phyloP scores from a whole-genome alignment of 2,113 vertebrate species.

The Pseudonaja textilis region DNA sequence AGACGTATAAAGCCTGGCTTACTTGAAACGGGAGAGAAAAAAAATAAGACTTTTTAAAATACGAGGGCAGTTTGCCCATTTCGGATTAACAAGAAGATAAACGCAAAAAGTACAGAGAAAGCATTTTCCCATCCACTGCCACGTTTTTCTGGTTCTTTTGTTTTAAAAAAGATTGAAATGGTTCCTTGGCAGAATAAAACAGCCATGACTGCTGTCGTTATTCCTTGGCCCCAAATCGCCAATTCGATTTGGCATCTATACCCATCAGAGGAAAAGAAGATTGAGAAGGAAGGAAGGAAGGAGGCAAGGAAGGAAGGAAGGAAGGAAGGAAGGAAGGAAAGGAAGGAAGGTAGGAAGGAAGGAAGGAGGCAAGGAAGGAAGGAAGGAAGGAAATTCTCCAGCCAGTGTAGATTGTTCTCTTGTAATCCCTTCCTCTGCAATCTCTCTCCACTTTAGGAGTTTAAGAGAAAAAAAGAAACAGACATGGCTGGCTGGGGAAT shows the following conservation, averaged over 20 bases:
- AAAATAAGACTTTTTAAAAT: not conserved
- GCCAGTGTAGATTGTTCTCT: too few relatives aligned
- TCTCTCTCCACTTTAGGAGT: too few relatives aligned
- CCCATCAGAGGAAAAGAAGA: not conserved
- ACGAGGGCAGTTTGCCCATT: not conserved
- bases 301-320: too few relatives aligned
- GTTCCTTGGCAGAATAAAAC: not conserved
- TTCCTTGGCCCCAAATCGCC: not conserved
- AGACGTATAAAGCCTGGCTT: not conserved
- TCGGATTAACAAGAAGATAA: not conserved
- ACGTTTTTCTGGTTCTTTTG: not conserved
- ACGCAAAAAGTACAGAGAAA: not conserved
- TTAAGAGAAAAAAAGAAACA: too few relatives aligned
- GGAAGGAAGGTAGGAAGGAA: too few relatives aligned
- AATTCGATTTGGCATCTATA: conserved; percentile 1
- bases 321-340: too few relatives aligned
- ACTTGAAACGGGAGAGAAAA: not conserved
- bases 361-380: too few relatives aligned
- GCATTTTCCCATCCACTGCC: not conserved
- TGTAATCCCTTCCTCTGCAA: too few relatives aligned
- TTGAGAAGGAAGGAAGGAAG: not conserved
- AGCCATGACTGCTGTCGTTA: not conserved
- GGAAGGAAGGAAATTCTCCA: too few relatives aligned
- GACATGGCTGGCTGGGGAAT: too few relatives aligned
- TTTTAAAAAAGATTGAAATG: not conserved